A percentile compares a stretch with the other conserved stretches of the same genome.
These are phyloP conservation scores for Seriola aureovittata DNA, from an alignment of 2,113 vertebrate species.

Conservation along the genomic window DNA sequence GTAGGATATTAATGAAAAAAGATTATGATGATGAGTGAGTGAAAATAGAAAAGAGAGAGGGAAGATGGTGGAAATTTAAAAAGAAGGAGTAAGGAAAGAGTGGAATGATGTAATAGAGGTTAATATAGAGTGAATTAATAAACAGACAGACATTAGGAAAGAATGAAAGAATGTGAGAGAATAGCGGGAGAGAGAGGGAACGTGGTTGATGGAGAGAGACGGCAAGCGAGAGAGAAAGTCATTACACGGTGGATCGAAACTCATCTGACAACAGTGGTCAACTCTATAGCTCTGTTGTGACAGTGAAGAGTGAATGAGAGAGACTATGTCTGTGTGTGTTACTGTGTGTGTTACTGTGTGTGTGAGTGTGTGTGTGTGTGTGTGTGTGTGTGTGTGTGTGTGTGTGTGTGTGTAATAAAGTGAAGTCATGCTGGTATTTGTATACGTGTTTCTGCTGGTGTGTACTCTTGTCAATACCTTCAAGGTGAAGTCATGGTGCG, in stretches of 20 bases:
- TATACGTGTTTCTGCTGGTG: not conserved
- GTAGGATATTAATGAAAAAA: not conserved
- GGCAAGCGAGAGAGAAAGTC: conserved; percentile 52
- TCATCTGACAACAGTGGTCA: conserved; percentile 68
- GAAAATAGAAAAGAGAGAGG: not conserved
- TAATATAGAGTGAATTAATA: conserved; percentile 38
- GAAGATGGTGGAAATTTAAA: not conserved
- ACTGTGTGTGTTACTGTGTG: not conserved
- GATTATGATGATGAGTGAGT: conserved; percentile 20
- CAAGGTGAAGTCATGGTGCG: not conserved
- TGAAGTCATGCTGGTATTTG: conserved; percentile 11
- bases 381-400: conserved; percentile 16
- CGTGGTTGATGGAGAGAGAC: conserved; percentile 23
- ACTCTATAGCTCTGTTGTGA: conserved; percentile 50
- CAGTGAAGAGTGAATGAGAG: conserved; percentile 36
- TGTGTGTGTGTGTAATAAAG: conserved; percentile 7
- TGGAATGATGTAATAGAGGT: not conserved
- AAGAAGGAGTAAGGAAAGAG: not conserved
- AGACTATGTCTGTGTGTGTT: conserved; percentile 11
- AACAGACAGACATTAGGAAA: not conserved
- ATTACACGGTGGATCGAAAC: conserved; percentile 65
- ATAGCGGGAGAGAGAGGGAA: not conserved
- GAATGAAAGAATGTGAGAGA: conserved; percentile 6
- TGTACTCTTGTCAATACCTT: not conserved
- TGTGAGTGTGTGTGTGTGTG: conserved; percentile 11